Percentiles rank a stretch among this genome's conserved stretches.
phyloP scores from a whole-genome alignment of 1,140 invertebrate genomes.

The Macrobrachium rosenbergii region DNA sequence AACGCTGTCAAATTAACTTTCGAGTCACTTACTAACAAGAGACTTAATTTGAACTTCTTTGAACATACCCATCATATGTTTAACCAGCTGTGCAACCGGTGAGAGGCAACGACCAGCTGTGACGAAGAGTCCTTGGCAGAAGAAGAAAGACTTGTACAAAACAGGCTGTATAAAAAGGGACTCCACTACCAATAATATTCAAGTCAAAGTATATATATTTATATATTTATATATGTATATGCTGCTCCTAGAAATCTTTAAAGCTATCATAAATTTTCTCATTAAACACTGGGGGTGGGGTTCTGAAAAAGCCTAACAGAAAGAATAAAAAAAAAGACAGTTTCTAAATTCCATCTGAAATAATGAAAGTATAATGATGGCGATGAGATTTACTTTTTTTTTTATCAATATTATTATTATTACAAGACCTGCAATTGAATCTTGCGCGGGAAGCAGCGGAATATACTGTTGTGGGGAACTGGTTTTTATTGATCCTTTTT shows the following conservation, averaged over 20 bases:
- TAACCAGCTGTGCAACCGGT: conserved; percentile 30
- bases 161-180: conserved; percentile 62
- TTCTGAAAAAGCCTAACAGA: not conserved
- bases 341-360: no score
- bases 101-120: conserved; percentile 41
- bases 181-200: conserved; percentile 58
- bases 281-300: conserved; percentile 9
- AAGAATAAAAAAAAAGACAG: not conserved
- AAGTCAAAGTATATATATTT: conserved; percentile 40
- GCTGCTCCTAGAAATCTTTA: conserved; percentile 47
- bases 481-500: no score
- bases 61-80: conserved; percentile 40
- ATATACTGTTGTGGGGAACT: no score
- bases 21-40: no score
- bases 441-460: no score
- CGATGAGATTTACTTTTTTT: no score
- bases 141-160: conserved; percentile 62
- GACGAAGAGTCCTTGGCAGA: conserved; percentile 45
- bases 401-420: no score
- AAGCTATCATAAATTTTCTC: conserved; percentile 49
- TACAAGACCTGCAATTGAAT: no score
- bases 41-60: conserved; percentile 12
- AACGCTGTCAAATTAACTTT: no score
- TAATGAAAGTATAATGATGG: no score
- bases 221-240: not conserved